Percentiles rank a stretch among this genome's conserved stretches.
These are phyloP conservation scores for Mirza zaza DNA, from an alignment of 2,113 vertebrate species.

Conservation along the genomic window DNA sequence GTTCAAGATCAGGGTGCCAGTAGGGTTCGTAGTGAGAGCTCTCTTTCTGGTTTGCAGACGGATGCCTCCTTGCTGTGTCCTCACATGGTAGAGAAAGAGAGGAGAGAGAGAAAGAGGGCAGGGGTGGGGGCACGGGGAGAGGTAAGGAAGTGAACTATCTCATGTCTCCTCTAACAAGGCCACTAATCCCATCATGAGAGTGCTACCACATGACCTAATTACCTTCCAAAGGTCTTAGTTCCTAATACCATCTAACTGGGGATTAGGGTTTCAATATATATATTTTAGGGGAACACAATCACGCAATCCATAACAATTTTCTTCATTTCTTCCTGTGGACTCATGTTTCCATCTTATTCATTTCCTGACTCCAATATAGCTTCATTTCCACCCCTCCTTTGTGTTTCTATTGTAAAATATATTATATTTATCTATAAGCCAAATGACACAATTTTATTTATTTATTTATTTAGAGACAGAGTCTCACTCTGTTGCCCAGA, in stretches of 20 bases:
- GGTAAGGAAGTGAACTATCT: background rate
- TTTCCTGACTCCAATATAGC: background rate
- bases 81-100: background rate
- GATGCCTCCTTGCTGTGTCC: background rate
- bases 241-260: background rate
- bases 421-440: background rate
- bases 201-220: background rate
- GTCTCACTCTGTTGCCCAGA: no score
- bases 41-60: background rate
- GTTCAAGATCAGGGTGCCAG: background rate
- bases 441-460: background rate
- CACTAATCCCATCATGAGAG: background rate
- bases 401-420: background rate
- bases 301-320: background rate
- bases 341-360: background rate
- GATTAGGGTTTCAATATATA: background rate
- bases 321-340: background rate
- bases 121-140: background rate
- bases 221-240: background rate
- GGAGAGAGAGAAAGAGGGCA: no score
- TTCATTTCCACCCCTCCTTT: background rate
- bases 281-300: background rate
- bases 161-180: background rate
- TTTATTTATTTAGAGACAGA: no score
- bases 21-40: background rate